These are phyloP conservation scores for Thymelicus acteon DNA, from an alignment of 2,888 invertebrate genomes.

Conservation along the genomic window DNA sequence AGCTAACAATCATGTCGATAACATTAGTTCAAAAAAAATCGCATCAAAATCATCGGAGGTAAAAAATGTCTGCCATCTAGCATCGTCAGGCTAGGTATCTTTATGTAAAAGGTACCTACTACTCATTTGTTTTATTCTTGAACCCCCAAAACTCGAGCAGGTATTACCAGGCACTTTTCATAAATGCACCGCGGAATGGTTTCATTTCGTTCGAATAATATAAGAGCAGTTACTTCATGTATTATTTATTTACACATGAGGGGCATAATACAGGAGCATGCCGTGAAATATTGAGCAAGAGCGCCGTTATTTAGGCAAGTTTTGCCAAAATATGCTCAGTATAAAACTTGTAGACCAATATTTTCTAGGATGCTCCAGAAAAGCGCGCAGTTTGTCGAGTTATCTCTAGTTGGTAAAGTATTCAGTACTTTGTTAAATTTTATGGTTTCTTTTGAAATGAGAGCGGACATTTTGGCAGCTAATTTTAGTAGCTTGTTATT, in stretches of 20 bases:
- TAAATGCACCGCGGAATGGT: conserved; percentile 26
- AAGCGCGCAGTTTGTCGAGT: conserved; percentile 20
- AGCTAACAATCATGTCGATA: no score
- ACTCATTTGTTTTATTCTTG: no score
- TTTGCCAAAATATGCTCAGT: conserved; percentile 43
- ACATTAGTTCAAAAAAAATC: no score
- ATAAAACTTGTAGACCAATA: conserved; percentile 33
- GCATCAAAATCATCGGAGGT: no score
- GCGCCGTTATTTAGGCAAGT: conserved; percentile 45
- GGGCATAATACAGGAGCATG: conserved; percentile 42
- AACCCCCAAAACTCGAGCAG: neutral
- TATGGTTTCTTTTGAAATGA: conserved; percentile 17
- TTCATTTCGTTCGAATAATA: conserved; percentile 27
- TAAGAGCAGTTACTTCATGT: conserved; percentile 41
- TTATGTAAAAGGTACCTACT: no score
- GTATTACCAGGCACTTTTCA: conserved; percentile 29
- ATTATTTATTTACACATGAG: conserved; percentile 48
- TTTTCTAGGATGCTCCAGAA: conserved; percentile 16
- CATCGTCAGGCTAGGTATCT: no score
- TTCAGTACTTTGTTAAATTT: conserved; percentile 23
- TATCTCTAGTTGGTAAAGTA: conserved; percentile 14
- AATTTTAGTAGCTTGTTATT: neutral
- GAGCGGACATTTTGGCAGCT: conserved; percentile 8
- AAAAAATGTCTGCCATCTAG: no score
- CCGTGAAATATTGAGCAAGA: conserved; percentile 48